Percentiles rank a stretch among this genome's conserved stretches.
Evolutionary conservation across 2,113 vertebrate genomes (phyloP).

Genomic region (Natator depressus): DNA sequence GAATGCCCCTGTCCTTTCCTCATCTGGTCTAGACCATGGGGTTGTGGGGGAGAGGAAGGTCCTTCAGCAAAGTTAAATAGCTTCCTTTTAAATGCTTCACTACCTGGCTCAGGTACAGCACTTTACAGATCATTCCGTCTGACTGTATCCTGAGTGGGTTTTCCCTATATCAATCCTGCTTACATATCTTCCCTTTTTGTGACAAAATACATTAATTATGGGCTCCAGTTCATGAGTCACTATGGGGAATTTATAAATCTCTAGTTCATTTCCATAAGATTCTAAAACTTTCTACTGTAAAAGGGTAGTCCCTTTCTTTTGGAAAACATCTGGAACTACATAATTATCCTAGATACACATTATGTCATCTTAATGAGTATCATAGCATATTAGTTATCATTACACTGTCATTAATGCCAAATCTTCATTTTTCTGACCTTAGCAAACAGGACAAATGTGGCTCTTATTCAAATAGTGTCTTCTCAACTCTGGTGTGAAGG

Average conservation of each 20-base stretch:
- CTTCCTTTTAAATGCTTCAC: background rate
- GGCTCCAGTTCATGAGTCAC: background rate
- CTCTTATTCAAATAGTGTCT: background rate
- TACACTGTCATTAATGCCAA: no score
- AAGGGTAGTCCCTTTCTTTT: no score
- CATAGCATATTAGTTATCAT: background rate
- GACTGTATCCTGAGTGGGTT: no score
- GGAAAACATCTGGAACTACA: no score
- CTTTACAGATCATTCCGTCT: no score
- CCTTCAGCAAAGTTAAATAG: background rate
- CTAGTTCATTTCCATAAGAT: accelerated
- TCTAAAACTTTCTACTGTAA: background rate
- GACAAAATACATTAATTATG: no score
- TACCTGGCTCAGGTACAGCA: background rate
- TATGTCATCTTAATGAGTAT: no score
- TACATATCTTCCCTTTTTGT: no score
- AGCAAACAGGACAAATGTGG: background rate
- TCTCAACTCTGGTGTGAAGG: accelerated
- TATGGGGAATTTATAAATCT: background rate
- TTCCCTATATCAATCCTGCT: no score
- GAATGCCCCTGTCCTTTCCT: background rate
- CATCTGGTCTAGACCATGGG: background rate
- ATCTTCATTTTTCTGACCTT: no score
- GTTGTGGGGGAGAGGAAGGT: background rate
- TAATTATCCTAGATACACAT: no score